Evolutionary conservation across 2,113 vertebrate species (phyloP).

Genomic region (Danionella cerebrum): DNA sequence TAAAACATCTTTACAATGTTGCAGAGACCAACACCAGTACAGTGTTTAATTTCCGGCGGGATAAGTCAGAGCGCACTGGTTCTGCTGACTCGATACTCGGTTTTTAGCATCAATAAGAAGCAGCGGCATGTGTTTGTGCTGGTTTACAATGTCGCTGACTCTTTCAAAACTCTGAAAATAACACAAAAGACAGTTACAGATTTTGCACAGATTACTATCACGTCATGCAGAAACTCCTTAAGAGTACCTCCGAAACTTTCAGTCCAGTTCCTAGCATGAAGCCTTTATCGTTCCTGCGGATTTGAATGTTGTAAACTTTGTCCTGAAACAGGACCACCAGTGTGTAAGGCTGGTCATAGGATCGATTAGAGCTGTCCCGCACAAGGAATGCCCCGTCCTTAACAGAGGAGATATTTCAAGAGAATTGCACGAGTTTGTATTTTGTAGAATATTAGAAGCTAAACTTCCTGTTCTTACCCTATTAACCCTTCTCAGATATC

Average conservation of each 20-base stretch:
- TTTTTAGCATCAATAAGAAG: conserved; percentile 92
- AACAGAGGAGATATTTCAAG: conserved; percentile 20
- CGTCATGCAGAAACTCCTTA: not conserved
- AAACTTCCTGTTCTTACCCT: conserved; percentile 62
- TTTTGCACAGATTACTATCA: not conserved
- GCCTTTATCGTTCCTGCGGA: conserved; percentile 68
- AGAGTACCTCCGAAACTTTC: conserved; percentile 81
- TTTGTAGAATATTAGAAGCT: not conserved
- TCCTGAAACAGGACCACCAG: conserved; percentile 89
- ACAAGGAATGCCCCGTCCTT: conserved; percentile 94
- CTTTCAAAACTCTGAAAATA: conserved; percentile 66
- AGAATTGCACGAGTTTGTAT: too few relatives aligned
- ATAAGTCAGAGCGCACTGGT: conserved; percentile 76
- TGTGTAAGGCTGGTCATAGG: conserved; percentile 75
- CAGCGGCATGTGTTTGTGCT: conserved; percentile 79
- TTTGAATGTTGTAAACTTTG: conserved; percentile 95
- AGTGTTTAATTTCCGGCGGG: conserved; percentile 58
- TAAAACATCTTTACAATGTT: too few relatives aligned
- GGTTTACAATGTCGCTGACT: conserved; percentile 77
- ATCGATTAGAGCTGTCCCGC: conserved; percentile 83
- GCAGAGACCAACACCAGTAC: not conserved
- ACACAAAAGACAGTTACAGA: not conserved
- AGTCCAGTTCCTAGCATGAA: conserved; percentile 84
- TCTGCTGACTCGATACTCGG: conserved; percentile 68
- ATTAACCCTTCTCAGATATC: conserved; percentile 69